Percentiles rank a stretch among this genome's conserved stretches.
Evolutionary conservation across 2,888 invertebrate genomes (phyloP).

Genomic region (Tiliacea citrago): DNA sequence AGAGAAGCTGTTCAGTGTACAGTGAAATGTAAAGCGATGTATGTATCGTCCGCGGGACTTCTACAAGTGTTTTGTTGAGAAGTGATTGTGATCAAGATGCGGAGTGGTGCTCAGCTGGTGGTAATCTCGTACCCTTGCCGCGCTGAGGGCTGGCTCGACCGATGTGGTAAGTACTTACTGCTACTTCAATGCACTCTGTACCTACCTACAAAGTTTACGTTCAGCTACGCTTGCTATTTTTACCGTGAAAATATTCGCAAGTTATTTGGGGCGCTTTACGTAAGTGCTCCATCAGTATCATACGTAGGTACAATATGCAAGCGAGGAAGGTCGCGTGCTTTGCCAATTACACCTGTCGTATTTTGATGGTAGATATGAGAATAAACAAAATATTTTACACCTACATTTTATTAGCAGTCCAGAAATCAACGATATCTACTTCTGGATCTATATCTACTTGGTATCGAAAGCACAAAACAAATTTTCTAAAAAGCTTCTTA

Average conservation of each 20-base stretch:
- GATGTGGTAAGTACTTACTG: slow-evolving; percentile 82
- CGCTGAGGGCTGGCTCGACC: slow-evolving; percentile 87
- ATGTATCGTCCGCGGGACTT: slow-evolving; percentile 59
- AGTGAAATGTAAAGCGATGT: slow-evolving; percentile 79
- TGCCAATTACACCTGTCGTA: slow-evolving; percentile 55
- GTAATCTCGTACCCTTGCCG: slow-evolving; percentile 86
- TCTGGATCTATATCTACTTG: not conserved
- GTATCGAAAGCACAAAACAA: not conserved
- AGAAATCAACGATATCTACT: not conserved
- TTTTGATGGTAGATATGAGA: slow-evolving; percentile 6
- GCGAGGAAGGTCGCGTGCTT: slow-evolving; percentile 73
- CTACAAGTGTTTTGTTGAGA: slow-evolving; percentile 70
- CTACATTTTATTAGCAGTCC: not conserved
- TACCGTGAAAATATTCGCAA: slow-evolving; percentile 74
- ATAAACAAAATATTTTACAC: not conserved
- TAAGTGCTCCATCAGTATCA: slow-evolving; percentile 78
- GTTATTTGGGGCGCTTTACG: slow-evolving; percentile 85
- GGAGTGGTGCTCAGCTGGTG: slow-evolving; percentile 75
- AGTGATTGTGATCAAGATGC: slow-evolving; percentile 81
- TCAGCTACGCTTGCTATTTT: slow-evolving; percentile 70
- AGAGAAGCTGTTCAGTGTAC: slow-evolving; percentile 64
- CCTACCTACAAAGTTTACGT: slow-evolving; percentile 19
- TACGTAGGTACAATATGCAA: slow-evolving; percentile 67
- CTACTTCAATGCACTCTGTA: slow-evolving; percentile 9
- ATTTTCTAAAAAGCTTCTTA: not conserved